A percentile compares a stretch with the other conserved stretches of the same genome.
phyloP scores from a whole-genome alignment of 2,888 invertebrate genomes.

The Dynastes tityus region DNA sequence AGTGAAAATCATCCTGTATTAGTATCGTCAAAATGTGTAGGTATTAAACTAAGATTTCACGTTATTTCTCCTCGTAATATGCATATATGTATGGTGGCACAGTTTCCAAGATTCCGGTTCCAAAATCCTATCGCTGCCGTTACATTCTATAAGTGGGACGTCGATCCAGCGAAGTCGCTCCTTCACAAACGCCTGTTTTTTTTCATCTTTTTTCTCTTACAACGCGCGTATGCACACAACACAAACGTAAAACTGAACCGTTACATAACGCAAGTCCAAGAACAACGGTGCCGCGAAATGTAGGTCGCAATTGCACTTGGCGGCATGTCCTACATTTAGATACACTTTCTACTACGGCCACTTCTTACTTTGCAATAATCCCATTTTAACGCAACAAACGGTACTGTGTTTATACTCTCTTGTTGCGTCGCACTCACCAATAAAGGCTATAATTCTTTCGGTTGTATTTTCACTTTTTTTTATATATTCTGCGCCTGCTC shows the following conservation, averaged over 20 bases:
- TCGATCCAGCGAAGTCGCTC: conserved; percentile 9
- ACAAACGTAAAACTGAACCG: conserved; percentile 35
- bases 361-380: conserved; percentile 36
- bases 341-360: conserved; percentile 42
- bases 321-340: conserved; percentile 56
- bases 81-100: conserved; percentile 6
- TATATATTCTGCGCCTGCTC: not conserved
- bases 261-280: conserved; percentile 36
- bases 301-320: conserved; percentile 57
- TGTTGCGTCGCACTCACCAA: not conserved
- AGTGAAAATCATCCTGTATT: not conserved
- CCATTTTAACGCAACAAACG: conserved; percentile 39
- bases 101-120: conserved; percentile 38
- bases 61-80: not conserved
- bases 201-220: not conserved
- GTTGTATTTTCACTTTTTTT: conserved; percentile 38
- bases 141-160: conserved; percentile 21
- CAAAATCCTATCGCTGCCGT: conserved; percentile 30
- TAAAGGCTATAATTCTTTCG: conserved; percentile 31
- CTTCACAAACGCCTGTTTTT: not conserved
- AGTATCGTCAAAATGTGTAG: too few relatives aligned
- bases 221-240: conserved; percentile 4
- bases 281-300: conserved; percentile 50
- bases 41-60: too few relatives aligned
- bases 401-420: not conserved